These are phyloP conservation scores for Melanchra persicariae DNA, from an alignment of 2,888 invertebrate genomes.

Conservation along the genomic window DNA sequence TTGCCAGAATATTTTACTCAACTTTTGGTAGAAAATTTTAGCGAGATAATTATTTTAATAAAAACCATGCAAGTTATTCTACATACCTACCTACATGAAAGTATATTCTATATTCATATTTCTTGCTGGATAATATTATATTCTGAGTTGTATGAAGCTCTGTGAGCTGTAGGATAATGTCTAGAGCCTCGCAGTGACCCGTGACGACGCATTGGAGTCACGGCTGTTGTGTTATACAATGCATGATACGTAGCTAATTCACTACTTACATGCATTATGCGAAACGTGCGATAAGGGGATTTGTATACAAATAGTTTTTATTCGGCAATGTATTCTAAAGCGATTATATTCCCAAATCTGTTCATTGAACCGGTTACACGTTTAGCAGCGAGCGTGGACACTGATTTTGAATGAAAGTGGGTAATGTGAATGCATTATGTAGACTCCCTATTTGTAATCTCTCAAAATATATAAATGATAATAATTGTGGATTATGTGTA, in stretches of 20 bases:
- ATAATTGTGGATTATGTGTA: too few relatives aligned
- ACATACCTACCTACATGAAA: not conserved
- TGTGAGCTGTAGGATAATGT: slow-evolving; percentile 61
- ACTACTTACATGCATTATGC: slow-evolving; percentile 43
- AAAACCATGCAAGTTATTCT: not conserved
- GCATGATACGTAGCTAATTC: slow-evolving; percentile 56
- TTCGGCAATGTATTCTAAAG: slow-evolving; percentile 44
- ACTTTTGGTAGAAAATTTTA: too few relatives aligned
- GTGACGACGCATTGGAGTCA: slow-evolving; percentile 79
- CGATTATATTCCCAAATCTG: slow-evolving; percentile 51
- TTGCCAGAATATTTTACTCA: not conserved
- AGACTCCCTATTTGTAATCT: not conserved
- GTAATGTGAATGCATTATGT: not conserved
- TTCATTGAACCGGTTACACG: slow-evolving; percentile 40
- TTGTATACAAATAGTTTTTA: slow-evolving; percentile 47
- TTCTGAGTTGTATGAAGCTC: slow-evolving; percentile 44
- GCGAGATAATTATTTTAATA: not conserved
- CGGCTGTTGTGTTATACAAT: slow-evolving; percentile 68
- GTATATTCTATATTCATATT: not conserved
- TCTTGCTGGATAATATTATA: not conserved
- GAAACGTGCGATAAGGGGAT: slow-evolving; percentile 44
- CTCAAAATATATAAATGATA: too few relatives aligned
- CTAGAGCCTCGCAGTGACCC: slow-evolving; percentile 77
- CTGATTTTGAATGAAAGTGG: slow-evolving; percentile 8
- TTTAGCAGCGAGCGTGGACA: slow-evolving; percentile 4